Evolutionary conservation across 1,140 invertebrate species (phyloP), one percentile per base, ranked within the genome.

Genomic region (Popillia japonica): DNA sequence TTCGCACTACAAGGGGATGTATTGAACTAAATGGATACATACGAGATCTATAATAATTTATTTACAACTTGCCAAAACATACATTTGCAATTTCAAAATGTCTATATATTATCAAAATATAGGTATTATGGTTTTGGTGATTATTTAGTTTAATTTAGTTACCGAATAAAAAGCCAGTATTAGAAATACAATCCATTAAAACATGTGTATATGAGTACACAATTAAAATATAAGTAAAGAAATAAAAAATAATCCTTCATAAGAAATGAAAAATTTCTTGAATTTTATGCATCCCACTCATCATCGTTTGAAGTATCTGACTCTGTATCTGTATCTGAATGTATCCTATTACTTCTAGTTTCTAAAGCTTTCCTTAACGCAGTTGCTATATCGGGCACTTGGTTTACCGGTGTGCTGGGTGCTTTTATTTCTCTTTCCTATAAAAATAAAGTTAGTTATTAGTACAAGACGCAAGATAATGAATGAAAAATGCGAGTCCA

Each of bases 321-420:
- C 44, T 88, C 89, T 59, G 91, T 90, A 80, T 88, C 88, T 23
- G 91, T 90, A 79, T 90, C 90, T 55, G 90, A 90, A 86, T 95
- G 93, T 82, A 95, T 93, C 59, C 90, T 93, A 81, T 90, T 88
- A 59, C 89, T 90, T 44, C 94, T 86, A 84, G 94, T 93, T 20
- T 92, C 91, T n/a, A 96, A 87, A 55, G 94, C 95, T 78, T 91
- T 89, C 3, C 93, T 92, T 77, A 96, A 88, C 6, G 94, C 95
- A 44, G 91, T 92, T n/a, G 94, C 94, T 75, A 96, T 88, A 55
- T 94, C 93, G 80, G 86, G 77, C 83, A 84, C 68, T 78, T 81
- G 79, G 68, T 73, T 61, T 59, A 48, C 22, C 78, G 68, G 79
- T 80, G 79, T 81, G 0, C 81, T 78, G 23, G 83, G 81, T 27